Evolutionary conservation across 1,140 invertebrate species (phyloP), one percentile per base, ranked within the genome.

Genomic region (Drosophila dunni): DNA sequence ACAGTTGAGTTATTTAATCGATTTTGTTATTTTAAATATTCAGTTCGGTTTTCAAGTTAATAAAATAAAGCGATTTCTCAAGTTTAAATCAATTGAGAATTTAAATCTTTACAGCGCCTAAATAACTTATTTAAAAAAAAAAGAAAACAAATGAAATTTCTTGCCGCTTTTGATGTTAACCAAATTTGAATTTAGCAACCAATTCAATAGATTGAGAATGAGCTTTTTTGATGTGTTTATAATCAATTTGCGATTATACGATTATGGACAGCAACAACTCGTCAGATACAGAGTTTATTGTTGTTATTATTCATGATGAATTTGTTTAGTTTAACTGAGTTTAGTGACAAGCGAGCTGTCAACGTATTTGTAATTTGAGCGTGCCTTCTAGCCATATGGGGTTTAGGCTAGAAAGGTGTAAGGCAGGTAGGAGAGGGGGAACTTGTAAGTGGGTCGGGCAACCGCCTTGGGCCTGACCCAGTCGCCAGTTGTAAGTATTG

Each of bases 281-380:
- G 44, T 40, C 36, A n/a, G 34, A 60, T 13, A 60, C 40, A 70
- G 33, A 29, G 65, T 20, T 50, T 38, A 51, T 58, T 58, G 36
- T 64, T 56, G 36, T 53, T 46, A 46, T 83, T 68, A 69, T 73
- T 61, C 53, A 51, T 77, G 83, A 86, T 86, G 75, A 86, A 85
- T 86, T 68, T 66, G 78, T 85, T 84, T 77, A 79, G 65, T 78
- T 71, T 82, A 56, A 75, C 76, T 38, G 2, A 38, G 36, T 38
- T 38, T 38, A 85, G 44, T 65, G 80, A 83, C 80, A 84, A 67
- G 76, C 65, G 74, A 81, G 78, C 81, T 85, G 81, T 81, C 81
- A 81, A 78, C 78, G 81, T 73, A 74, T 85, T 83, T 78, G 81
- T 81, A 86, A 85, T 76, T 69, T 60, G 82, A 79, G 62, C n/a